These are phyloP conservation scores for Cyclopterus lumpus DNA, from an alignment of 2,797 vertebrate species.

Conservation along the genomic window DNA sequence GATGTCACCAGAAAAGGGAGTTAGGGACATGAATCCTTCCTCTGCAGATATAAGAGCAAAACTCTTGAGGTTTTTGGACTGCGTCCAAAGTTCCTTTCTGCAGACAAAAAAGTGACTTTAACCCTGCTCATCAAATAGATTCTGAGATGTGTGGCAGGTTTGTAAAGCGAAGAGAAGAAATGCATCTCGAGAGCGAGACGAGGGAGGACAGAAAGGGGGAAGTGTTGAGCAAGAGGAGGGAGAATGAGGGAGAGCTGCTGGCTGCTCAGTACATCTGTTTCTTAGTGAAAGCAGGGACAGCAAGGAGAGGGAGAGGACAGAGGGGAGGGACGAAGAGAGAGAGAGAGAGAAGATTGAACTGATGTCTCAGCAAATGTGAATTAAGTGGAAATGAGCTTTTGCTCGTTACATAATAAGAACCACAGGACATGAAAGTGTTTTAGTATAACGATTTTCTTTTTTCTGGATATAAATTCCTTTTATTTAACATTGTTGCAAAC, in stretches of 20 bases:
- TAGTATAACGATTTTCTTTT: constrained; percentile 39
- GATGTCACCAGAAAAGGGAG: constrained; percentile 41
- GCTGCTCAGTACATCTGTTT: constrained; percentile 78
- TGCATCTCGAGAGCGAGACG: constrained; percentile 10
- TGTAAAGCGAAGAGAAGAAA: constrained; percentile 27
- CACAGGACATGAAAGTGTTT: constrained; percentile 53
- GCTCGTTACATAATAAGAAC: constrained; percentile 55
- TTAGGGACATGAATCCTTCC: constrained; percentile 28
- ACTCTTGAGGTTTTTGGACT: constrained; percentile 16
- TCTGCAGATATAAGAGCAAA: constrained; percentile 9
- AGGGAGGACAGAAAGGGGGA: constrained; percentile 23
- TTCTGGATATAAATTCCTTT: constrained; percentile 45
- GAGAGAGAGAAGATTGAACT: constrained; percentile 39
- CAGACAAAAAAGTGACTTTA: constrained; percentile 5
- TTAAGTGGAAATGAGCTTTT: constrained; percentile 61
- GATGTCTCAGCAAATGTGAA: constrained; percentile 70
- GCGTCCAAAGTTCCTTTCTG: constrained; percentile 28
- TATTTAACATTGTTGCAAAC: constrained; percentile 35
- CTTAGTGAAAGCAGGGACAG: constrained; percentile 73
- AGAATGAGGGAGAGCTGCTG: constrained; percentile 34
- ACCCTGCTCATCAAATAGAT: background rate
- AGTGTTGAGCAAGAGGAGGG: constrained; percentile 36
- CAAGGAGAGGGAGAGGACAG: constrained; percentile 14
- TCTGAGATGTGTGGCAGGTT: background rate
- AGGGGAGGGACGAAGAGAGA: constrained; percentile 24